Percentiles rank a stretch among this genome's conserved stretches.
Conservation (phyloP, 1,140 invertebrate species). For the Drosophila punjabiensis region DNA sequence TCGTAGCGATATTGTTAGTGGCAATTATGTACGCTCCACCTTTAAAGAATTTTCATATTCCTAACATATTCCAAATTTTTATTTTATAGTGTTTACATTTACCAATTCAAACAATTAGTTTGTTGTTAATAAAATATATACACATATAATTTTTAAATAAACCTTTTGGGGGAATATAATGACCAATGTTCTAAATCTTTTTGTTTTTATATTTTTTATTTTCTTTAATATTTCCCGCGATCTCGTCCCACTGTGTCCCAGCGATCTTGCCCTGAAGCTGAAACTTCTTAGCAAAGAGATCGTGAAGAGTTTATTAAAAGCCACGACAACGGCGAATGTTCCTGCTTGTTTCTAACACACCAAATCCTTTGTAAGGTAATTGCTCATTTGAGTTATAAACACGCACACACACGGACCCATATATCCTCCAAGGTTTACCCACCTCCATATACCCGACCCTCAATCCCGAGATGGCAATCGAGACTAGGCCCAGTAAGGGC, state of each 20-base stretch:
- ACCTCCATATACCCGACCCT: neutral
- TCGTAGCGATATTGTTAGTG: neutral
- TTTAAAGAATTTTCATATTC: neutral
- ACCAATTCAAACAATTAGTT: no score
- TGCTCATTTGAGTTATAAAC: conserved; percentile 84
- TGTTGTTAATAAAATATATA: neutral
- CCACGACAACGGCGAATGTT: conserved; percentile 46
- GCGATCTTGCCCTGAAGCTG: conserved; percentile 14
- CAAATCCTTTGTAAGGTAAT: conserved; percentile 79
- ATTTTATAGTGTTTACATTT: no score
- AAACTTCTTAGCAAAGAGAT: conserved; percentile 24
- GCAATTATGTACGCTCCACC: no score
- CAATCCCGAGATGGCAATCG: conserved; percentile 70
- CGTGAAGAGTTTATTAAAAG: conserved; percentile 82
- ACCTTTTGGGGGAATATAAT: neutral
- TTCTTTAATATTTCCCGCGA: neutral
- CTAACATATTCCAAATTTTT: neutral
- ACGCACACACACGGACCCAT: conserved; percentile 57
- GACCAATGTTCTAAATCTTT: neutral
- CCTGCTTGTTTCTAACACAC: conserved; percentile 27
- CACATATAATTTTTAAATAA: neutral
- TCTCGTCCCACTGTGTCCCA: conserved; percentile 24
- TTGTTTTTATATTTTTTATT: neutral
- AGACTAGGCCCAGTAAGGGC: conserved; percentile 50
- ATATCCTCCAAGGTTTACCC: neutral